phyloP scores from a whole-genome alignment of 2,113 vertebrate species.

The Fulmarus glacialis region DNA sequence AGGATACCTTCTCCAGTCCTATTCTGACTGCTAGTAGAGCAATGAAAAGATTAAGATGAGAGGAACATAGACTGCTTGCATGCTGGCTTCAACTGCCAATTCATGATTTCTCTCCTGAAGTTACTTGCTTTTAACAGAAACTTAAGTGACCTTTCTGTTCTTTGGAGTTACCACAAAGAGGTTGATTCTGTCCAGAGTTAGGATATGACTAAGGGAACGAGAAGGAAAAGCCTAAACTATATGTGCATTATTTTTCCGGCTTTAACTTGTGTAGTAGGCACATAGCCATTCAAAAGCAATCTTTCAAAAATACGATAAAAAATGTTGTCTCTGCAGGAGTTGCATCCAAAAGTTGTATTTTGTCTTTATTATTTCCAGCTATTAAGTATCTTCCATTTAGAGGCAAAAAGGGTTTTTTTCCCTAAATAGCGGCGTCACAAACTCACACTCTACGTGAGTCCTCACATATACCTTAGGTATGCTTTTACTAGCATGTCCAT shows the following conservation, averaged over 20 bases:
- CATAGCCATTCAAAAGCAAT: background rate
- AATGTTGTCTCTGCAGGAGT: background rate
- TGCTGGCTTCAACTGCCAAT: background rate
- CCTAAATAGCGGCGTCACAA: background rate
- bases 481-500: background rate
- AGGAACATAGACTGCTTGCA: background rate
- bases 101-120: background rate
- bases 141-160: background rate
- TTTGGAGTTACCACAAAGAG: background rate
- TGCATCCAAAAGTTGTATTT: background rate
- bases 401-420: background rate
- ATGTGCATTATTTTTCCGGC: background rate
- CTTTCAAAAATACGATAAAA: background rate
- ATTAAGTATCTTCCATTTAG: background rate
- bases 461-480: background rate
- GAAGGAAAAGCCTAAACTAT: background rate
- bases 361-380: background rate
- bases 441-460: background rate
- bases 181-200: background rate
- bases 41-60: background rate
- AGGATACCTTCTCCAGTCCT: background rate
- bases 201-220: background rate
- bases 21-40: background rate
- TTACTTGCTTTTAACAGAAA: background rate
- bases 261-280: background rate